Conservation (phyloP, 2,888 invertebrate species). For the Sphaeridia pumilis region DNA sequence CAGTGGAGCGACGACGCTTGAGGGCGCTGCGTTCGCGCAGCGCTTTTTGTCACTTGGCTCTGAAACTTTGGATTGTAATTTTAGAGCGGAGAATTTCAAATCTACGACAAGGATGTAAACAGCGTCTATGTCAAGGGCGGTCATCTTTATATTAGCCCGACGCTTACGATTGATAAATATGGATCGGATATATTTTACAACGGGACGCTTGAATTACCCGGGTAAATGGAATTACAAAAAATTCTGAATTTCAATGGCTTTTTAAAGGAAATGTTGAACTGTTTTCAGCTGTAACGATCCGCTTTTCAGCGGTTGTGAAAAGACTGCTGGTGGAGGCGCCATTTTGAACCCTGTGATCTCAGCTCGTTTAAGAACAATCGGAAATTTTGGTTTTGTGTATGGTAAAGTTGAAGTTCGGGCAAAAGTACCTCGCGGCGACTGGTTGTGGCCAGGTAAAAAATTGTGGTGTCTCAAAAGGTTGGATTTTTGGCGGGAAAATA, state of each 20-base stretch:
- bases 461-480: not conserved
- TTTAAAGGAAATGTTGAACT: too few species aligned
- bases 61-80: slow-evolving; percentile 35
- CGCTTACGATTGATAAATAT: slow-evolving; percentile 37
- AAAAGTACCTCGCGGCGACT: slow-evolving; percentile 38
- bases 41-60: not conserved
- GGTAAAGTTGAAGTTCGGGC: slow-evolving; percentile 40
- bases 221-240: too few species aligned
- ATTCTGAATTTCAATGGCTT: too few species aligned
- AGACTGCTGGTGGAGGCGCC: slow-evolving; percentile 24
- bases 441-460: slow-evolving; percentile 36
- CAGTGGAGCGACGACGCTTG: too few species aligned
- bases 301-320: slow-evolving; percentile 41
- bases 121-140: slow-evolving; percentile 43
- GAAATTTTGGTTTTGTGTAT: slow-evolving; percentile 39
- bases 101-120: slow-evolving; percentile 54
- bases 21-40: too few species aligned
- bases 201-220: slow-evolving; percentile 34
- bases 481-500: too few species aligned
- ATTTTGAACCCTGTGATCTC: slow-evolving; percentile 39
- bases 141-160: slow-evolving; percentile 39
- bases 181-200: slow-evolving; percentile 37
- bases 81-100: slow-evolving; percentile 61
- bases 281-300: slow-evolving; percentile 39
- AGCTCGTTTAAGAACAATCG: slow-evolving; percentile 38